A percentile compares a stretch with the other conserved stretches of the same genome.
These are phyloP conservation scores for Chrysolina americana DNA, from an alignment of 2,888 invertebrate species.

Conservation along the genomic window DNA sequence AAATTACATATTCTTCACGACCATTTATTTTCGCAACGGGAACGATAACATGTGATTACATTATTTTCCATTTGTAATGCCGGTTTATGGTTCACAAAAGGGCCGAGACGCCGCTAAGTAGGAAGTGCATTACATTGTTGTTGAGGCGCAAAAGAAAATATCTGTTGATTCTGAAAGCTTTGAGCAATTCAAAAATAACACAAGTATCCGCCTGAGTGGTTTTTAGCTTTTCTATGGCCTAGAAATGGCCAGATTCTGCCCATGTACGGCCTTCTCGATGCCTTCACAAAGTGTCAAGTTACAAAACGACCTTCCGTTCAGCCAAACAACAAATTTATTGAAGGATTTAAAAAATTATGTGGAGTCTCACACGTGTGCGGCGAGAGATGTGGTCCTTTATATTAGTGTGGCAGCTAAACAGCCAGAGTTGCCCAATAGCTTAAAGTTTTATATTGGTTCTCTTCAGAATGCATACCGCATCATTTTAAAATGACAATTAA, in stretches of 20 bases:
- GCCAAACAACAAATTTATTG: conserved; percentile 48
- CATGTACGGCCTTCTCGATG: conserved; percentile 44
- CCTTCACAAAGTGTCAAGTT: conserved; percentile 57
- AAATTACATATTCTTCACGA: conserved; percentile 32
- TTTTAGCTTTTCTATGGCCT: conserved; percentile 55
- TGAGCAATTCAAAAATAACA: conserved; percentile 51
- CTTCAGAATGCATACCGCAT: too few species aligned
- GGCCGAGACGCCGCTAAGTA: conserved; percentile 50
- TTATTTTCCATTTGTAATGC: conserved; percentile 41
- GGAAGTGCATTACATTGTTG: conserved; percentile 53
- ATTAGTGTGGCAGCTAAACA: neutral
- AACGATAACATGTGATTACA: conserved; percentile 40
- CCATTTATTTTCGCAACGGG: conserved; percentile 24
- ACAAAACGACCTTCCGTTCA: conserved; percentile 52
- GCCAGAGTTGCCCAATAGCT: too few species aligned
- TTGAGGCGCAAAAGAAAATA: conserved; percentile 38
- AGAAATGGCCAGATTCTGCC: conserved; percentile 56
- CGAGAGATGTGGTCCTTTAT: conserved; percentile 18
- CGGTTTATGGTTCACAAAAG: conserved; percentile 45
- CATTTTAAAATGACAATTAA: too few species aligned
- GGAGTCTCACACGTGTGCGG: conserved; percentile 44
- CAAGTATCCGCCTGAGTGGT: conserved; percentile 55
- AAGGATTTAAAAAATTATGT: conserved; percentile 46
- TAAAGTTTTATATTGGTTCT: too few species aligned
- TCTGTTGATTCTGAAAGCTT: conserved; percentile 41